Conservation (phyloP, 2,113 vertebrate species). For the Elgaria multicarinata region DNA sequence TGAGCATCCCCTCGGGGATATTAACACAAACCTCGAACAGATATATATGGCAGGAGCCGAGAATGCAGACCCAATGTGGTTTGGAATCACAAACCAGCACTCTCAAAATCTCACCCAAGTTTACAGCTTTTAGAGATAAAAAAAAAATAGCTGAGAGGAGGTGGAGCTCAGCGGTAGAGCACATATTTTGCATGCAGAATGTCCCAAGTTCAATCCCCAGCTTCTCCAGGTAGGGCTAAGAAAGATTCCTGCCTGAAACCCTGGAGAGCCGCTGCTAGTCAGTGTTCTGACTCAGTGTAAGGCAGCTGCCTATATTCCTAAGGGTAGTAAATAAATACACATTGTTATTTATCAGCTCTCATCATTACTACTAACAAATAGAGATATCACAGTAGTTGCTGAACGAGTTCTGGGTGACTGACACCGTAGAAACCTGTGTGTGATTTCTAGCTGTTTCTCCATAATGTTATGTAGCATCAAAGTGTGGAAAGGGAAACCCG, state of each 20-base stretch:
- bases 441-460: conserved; percentile 54
- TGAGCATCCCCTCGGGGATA: background rate
- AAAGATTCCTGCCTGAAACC: too few species aligned
- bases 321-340: conserved; percentile 35
- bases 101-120: background rate
- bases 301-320: background rate
- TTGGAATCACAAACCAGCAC: conserved; percentile 26
- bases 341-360: conserved; percentile 25
- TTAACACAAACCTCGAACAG: background rate
- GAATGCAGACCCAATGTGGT: background rate
- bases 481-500: conserved; percentile 48
- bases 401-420: conserved; percentile 44
- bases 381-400: conserved; percentile 45
- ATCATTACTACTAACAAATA: conserved; percentile 49
- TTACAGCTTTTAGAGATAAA: conserved; percentile 19
- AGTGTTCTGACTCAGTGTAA: too few species aligned
- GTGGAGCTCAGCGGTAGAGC: too few species aligned
- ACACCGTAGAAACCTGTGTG: conserved; percentile 10
- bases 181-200: too few species aligned
- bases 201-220: too few species aligned
- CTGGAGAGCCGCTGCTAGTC: too few species aligned
- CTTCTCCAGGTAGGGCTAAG: too few species aligned
- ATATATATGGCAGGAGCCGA: background rate
- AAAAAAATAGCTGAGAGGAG: too few species aligned
- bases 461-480: conserved; percentile 44